Evolutionary conservation across 2,888 invertebrate genomes (phyloP).

Genomic region (Napeogenes inachia): DNA sequence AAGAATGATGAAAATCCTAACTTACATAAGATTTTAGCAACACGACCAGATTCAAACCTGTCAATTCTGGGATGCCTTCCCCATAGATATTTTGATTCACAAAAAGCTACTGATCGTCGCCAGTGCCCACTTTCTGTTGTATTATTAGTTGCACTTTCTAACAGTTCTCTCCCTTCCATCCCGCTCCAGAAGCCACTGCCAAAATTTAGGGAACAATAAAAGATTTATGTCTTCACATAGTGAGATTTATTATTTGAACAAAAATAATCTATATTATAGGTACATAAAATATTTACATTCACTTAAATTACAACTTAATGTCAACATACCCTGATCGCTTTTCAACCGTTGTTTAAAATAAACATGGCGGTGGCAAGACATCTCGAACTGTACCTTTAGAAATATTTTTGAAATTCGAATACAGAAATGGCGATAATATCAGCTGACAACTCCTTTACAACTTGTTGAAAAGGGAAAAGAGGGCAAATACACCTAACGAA

Average conservation of each 20-base stretch:
- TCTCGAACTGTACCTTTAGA: slow-evolving; percentile 24
- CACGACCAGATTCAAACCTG: too few species aligned
- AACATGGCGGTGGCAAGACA: slow-evolving; percentile 56
- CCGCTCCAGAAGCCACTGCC: too few species aligned
- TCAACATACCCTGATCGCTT: slow-evolving; percentile 75
- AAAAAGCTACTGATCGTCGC: background rate
- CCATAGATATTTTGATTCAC: too few species aligned
- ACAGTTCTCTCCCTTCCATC: too few species aligned
- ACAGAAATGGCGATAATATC: slow-evolving; percentile 15
- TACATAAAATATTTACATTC: slow-evolving; percentile 74
- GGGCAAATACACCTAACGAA: slow-evolving; percentile 49
- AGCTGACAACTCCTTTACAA: slow-evolving; percentile 47
- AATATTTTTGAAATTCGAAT: slow-evolving; percentile 16
- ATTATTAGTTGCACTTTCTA: background rate
- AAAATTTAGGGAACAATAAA: slow-evolving; percentile 36
- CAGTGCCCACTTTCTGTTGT: background rate
- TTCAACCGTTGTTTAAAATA: slow-evolving; percentile 70
- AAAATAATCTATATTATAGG: slow-evolving; percentile 66
- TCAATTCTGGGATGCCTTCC: too few species aligned
- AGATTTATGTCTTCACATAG: slow-evolving; percentile 58
- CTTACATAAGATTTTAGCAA: too few species aligned
- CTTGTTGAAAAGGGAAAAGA: slow-evolving; percentile 75
- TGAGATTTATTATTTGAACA: slow-evolving; percentile 75
- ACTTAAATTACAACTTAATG: slow-evolving; percentile 66
- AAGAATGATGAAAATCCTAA: too few species aligned